Evolutionary conservation across 2,113 vertebrate genomes (phyloP).

Genomic region (Sarotherodon lohbergeri): DNA sequence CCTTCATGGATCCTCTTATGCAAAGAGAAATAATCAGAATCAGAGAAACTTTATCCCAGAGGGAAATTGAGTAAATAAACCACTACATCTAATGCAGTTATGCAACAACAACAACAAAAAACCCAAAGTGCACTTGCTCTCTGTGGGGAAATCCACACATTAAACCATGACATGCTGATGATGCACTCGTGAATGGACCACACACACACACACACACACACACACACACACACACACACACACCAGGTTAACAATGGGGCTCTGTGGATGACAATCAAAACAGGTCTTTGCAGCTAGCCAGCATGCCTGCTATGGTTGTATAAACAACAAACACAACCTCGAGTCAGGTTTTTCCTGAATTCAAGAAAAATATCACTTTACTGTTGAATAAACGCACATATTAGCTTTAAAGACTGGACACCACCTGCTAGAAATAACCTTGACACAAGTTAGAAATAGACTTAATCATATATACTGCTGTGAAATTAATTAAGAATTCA

Average conservation of each 20-base stretch:
- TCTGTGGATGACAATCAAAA: constrained; percentile 37
- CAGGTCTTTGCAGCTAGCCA: neutral
- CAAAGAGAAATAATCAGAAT: neutral
- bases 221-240: constrained; percentile 4
- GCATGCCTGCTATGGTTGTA: neutral
- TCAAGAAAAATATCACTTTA: neutral
- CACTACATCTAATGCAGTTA: neutral
- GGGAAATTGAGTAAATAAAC: neutral
- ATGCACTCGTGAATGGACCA: constrained; percentile 60
- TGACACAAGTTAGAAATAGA: neutral
- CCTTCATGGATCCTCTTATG: neutral
- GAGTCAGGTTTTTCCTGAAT: neutral
- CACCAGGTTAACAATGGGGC: constrained; percentile 41
- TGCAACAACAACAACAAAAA: neutral
- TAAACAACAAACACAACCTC: neutral
- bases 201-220: constrained; percentile 7
- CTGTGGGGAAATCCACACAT: constrained; percentile 1
- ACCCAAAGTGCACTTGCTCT: neutral
- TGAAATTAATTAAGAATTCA: neutral
- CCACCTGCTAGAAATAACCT: neutral
- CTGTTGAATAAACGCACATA: neutral
- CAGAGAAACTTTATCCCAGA: neutral
- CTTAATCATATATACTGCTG: neutral
- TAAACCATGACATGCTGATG: constrained; percentile 21
- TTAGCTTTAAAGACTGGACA: neutral